Base-by-base conservation (phyloP, 1,140 invertebrate genomes). In the Scaptodrosophila lebanonensis region DNA sequence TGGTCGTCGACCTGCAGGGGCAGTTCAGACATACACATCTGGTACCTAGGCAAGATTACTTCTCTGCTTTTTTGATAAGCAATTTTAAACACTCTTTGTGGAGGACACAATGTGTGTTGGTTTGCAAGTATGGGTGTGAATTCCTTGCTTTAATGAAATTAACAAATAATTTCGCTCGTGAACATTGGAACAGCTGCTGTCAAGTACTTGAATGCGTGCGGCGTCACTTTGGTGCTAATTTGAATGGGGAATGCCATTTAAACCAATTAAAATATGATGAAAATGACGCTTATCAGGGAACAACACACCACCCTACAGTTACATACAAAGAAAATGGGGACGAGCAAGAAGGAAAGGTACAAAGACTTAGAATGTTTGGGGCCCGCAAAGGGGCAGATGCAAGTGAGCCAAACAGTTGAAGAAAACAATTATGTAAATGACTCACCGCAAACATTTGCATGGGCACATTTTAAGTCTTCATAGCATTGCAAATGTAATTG, bases 41-140 rank as follows among this genome's bases (percentile, higher is more conserved):
- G n/a, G n/a, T n/a, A n/a, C n/a, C n/a, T n/a, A n/a, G n/a, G n/a
- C n/a, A n/a, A n/a, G n/a, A n/a, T n/a, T n/a, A n/a, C n/a, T n/a
- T n/a, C n/a, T n/a, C n/a, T n/a, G 70, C 60, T 66, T 70, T 82
- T 77, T 75, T 82, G 75, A 82, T 75, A 82, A 75, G 69, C 75
- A 82, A 82, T 82, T 82, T 79, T 66, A 66, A 50, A 58, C 61
- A 47, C 39, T 56, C 56, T 53, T 49, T 47, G 60, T 57, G 50
- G 54, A 51, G 35, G 44, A 47, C 35, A 25, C 29, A 25, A n/a
- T 38, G 30, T 39, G 29, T 7, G 8, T 16, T 16, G 11, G 2
- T 50, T 13, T 40, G 39, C 27, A n/a, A n/a, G 15, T 35, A 27
- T 48, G 38, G 29, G 43, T 32, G 38, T 48, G 20, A 30, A 5